Evolutionary conservation across 2,113 vertebrate species (phyloP).

Genomic region (Bothrops jararaca): DNA sequence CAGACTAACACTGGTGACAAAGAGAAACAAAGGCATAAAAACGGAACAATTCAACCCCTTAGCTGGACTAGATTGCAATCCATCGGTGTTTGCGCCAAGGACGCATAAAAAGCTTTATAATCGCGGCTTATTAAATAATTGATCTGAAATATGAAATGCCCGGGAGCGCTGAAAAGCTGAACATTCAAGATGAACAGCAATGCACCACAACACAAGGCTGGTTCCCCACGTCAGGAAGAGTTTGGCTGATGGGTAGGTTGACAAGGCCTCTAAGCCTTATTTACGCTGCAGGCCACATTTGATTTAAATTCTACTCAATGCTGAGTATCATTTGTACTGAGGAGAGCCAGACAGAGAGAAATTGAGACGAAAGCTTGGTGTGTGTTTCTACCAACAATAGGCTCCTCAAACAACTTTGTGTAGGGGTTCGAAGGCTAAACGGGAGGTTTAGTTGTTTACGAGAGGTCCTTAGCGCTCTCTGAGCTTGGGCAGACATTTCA

Average conservation of each 20-base stretch:
- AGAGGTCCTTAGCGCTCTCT: too few relatives aligned
- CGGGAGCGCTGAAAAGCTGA: constrained; percentile 38
- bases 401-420: constrained; percentile 42
- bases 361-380: constrained; percentile 20
- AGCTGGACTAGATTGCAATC: background rate
- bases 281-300: constrained; percentile 6
- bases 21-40: constrained; percentile 27
- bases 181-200: constrained; percentile 15
- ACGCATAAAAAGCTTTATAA: background rate
- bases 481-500: too few relatives aligned
- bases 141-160: constrained; percentile 14
- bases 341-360: constrained; percentile 15
- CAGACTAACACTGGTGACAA: constrained; percentile 78
- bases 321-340: background rate
- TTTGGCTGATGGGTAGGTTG: constrained; percentile 31
- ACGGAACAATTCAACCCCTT: background rate
- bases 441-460: background rate
- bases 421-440: constrained; percentile 31
- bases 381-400: constrained; percentile 45
- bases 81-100: background rate
- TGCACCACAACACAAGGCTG: background rate
- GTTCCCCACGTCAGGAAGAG: constrained; percentile 6
- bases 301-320: constrained; percentile 4
- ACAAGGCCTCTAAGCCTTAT: constrained; percentile 16
- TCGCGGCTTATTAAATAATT: constrained; percentile 17